Evolutionary conservation across 2,113 vertebrate species (phyloP).

Genomic region (Oncorhynchus keta): DNA sequence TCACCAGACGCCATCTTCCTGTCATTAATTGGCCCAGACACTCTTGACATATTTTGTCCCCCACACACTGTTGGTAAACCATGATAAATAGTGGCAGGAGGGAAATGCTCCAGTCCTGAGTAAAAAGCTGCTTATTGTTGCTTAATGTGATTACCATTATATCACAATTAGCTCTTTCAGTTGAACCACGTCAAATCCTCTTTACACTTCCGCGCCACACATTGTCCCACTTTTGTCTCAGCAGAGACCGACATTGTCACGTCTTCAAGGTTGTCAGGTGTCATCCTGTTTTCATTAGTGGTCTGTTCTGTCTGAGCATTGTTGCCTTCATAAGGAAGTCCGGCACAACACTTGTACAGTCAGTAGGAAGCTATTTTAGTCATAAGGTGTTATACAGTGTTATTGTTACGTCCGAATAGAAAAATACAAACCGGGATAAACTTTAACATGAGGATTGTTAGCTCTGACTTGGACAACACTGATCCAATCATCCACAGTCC

Average conservation of each 20-base stretch:
- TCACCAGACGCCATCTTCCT: slow-evolving; percentile 61
- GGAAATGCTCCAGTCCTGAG: slow-evolving; percentile 56
- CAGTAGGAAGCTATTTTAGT: slow-evolving; percentile 53
- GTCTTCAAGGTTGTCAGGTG: slow-evolving; percentile 69
- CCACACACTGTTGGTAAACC: slow-evolving; percentile 27
- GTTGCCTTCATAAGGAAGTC: slow-evolving; percentile 57
- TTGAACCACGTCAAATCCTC: slow-evolving; percentile 65
- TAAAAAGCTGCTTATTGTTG: slow-evolving; percentile 55
- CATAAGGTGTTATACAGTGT: slow-evolving; percentile 22
- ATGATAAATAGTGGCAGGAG: slow-evolving; percentile 29
- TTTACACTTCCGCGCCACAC: slow-evolving; percentile 44
- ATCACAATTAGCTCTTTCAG: slow-evolving; percentile 53
- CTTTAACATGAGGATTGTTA: slow-evolving; percentile 33
- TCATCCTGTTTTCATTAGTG: slow-evolving; percentile 70
- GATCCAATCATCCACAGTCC: not conserved
- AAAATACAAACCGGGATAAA: slow-evolving; percentile 21
- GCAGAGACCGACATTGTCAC: slow-evolving; percentile 18
- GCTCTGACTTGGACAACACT: slow-evolving; percentile 46
- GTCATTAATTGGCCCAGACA: slow-evolving; percentile 53
- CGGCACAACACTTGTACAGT: slow-evolving; percentile 33
- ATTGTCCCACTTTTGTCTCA: slow-evolving; percentile 31
- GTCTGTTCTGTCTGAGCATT: slow-evolving; percentile 41
- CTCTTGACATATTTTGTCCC: slow-evolving; percentile 27
- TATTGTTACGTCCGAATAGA: slow-evolving; percentile 23
- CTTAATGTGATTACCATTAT: slow-evolving; percentile 55